Percentiles rank a stretch among this genome's conserved stretches.
Conservation (phyloP, 2,113 vertebrate species). For the Nycticorax nycticorax region DNA sequence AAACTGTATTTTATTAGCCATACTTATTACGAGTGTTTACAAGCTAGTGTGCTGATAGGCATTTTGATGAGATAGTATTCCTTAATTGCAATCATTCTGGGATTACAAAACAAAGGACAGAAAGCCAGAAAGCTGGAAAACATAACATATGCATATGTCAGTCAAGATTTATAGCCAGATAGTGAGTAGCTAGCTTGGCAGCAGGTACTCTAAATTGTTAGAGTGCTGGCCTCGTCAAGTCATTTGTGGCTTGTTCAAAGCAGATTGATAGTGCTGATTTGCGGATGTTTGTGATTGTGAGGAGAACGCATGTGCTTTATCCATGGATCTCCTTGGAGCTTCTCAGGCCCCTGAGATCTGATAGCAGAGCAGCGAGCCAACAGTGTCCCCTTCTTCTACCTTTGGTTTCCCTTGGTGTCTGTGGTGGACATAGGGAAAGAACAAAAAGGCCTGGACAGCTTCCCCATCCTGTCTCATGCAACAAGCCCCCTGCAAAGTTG, state of each 20-base stretch:
- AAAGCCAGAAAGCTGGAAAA: constrained; percentile 43
- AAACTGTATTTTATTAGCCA: constrained; percentile 46
- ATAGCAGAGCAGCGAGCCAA: not conserved
- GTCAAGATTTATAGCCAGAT: constrained; percentile 63
- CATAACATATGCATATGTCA: constrained; percentile 42
- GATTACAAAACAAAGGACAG: constrained; percentile 18
- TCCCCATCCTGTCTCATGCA: not conserved
- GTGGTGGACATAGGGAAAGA: not conserved
- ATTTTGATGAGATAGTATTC: constrained; percentile 32
- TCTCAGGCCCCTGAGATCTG: not conserved
- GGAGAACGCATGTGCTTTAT: not conserved
- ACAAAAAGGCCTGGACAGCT: not conserved
- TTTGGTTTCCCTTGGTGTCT: not conserved
- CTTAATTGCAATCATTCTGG: constrained; percentile 36
- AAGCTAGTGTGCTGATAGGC: not conserved
- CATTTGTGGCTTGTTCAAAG: constrained; percentile 59
- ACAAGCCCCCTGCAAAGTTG: not conserved
- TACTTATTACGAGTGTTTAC: constrained; percentile 42
- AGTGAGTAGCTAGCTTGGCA: constrained; percentile 54
- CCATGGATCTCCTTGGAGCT: not conserved
- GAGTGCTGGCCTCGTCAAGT: constrained; percentile 30
- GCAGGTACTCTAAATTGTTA: constrained; percentile 31
- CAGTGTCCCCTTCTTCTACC: fast-evolving
- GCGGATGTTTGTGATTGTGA: not conserved
- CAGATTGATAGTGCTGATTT: constrained; percentile 42